Conservation (phyloP, 2,888 invertebrate species). For the Chromoteleia sp. region DNA sequence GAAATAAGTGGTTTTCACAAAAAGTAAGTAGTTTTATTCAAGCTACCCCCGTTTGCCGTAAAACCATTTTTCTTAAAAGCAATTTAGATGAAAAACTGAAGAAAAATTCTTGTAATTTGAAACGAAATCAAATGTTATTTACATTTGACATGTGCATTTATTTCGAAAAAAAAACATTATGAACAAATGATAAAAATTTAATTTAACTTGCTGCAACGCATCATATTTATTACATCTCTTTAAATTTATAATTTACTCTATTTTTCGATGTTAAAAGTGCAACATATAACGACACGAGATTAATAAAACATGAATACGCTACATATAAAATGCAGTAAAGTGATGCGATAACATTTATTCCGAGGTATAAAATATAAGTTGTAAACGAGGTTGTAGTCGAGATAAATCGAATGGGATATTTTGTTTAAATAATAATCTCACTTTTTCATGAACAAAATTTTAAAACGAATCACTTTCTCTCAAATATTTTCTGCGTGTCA, state of each 20-base stretch:
- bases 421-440: constrained; percentile 31
- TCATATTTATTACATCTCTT: constrained; percentile 26
- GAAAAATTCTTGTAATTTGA: constrained; percentile 1
- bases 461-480: too few species aligned
- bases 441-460: neutral
- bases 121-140: neutral
- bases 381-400: constrained; percentile 25
- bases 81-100: neutral
- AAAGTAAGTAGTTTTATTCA: constrained; percentile 3
- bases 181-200: constrained; percentile 14
- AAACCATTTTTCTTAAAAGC: constrained; percentile 12
- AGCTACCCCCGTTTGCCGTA: neutral
- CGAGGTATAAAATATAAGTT: constrained; percentile 47
- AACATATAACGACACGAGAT: constrained; percentile 39
- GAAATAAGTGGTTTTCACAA: constrained; percentile 10
- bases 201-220: constrained; percentile 12
- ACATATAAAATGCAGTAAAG: constrained; percentile 41
- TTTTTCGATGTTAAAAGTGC: constrained; percentile 37
- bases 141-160: too few species aligned
- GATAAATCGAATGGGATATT: constrained; percentile 33
- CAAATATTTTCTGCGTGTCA: too few species aligned
- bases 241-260: constrained; percentile 34
- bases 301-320: constrained; percentile 56
- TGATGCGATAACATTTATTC: constrained; percentile 55
- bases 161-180: too few species aligned